A percentile compares a stretch with the other conserved stretches of the same genome.
Conservation (phyloP, 2,113 vertebrate genomes). For the Ciconia boyciana region DNA sequence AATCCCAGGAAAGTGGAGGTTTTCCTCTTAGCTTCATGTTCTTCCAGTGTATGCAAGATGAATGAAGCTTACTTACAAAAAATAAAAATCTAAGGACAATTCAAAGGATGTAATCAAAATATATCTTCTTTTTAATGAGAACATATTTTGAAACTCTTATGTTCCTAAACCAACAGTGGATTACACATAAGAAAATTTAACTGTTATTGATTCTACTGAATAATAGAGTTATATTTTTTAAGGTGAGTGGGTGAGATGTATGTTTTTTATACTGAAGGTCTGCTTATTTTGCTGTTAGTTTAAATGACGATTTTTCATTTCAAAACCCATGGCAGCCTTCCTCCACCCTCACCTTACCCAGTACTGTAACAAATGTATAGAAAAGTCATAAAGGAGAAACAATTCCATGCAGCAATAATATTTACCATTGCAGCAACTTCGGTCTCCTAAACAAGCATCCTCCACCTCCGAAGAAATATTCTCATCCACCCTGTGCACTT, state of each 20-base stretch:
- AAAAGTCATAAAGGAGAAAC: not conserved
- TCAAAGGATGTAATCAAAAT: not conserved
- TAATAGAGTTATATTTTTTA: not conserved
- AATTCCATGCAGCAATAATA: not conserved
- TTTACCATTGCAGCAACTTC: not conserved
- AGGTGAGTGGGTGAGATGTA: not conserved
- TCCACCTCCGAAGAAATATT: not conserved
- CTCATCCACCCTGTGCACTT: not conserved
- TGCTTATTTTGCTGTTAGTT: not conserved
- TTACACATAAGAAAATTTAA: not conserved
- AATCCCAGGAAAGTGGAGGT: not conserved
- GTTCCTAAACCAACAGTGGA: not conserved
- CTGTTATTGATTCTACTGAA: not conserved
- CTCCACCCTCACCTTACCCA: not conserved
- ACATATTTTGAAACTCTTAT: not conserved
- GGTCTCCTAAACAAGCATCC: not conserved
- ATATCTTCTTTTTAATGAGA: not conserved
- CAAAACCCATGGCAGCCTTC: not conserved
- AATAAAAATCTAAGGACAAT: not conserved
- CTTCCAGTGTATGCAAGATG: not conserved
- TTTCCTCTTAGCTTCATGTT: not conserved
- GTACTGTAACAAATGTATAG: not conserved
- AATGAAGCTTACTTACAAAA: not conserved
- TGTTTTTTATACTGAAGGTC: not conserved
- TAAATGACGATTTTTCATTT: not conserved